Conservation (phyloP, 2,888 invertebrate species). For the Rapana venosa region DNA sequence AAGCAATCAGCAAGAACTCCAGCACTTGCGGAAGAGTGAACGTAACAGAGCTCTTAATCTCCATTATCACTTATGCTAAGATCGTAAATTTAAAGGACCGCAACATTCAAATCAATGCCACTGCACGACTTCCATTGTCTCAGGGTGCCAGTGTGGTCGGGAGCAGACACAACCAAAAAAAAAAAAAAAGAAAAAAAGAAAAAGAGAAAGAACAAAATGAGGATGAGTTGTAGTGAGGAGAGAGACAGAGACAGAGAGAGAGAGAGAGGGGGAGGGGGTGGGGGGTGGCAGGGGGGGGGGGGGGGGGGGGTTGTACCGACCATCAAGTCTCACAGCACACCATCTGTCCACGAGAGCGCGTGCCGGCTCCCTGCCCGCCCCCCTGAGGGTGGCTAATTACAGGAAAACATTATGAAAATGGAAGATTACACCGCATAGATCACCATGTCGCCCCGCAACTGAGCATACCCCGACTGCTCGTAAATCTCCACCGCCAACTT, state of each 20-base stretch:
- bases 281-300: neutral
- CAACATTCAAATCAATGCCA: neutral
- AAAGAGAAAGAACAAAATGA: neutral
- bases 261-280: neutral
- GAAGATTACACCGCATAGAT: conserved; percentile 44
- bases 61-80: neutral
- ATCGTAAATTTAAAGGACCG: neutral
- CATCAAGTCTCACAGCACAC: neutral
- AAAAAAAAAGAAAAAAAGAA: neutral
- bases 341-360: conserved; percentile 25
- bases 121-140: neutral
- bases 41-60: neutral
- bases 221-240: neutral
- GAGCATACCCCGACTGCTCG: neutral
- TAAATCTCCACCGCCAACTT: conserved; percentile 39
- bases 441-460: neutral
- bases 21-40: neutral
- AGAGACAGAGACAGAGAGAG: neutral
- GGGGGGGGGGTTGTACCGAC: neutral
- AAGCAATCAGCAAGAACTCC: neutral
- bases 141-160: neutral
- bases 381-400: conserved; percentile 28
- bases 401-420: conserved; percentile 44
- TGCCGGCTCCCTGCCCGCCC: neutral
- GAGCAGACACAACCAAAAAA: neutral